A percentile compares a stretch with the other conserved stretches of the same genome.
Conservation (phyloP, 2,797 vertebrate species). For the Ambastaia sidthimunki region DNA sequence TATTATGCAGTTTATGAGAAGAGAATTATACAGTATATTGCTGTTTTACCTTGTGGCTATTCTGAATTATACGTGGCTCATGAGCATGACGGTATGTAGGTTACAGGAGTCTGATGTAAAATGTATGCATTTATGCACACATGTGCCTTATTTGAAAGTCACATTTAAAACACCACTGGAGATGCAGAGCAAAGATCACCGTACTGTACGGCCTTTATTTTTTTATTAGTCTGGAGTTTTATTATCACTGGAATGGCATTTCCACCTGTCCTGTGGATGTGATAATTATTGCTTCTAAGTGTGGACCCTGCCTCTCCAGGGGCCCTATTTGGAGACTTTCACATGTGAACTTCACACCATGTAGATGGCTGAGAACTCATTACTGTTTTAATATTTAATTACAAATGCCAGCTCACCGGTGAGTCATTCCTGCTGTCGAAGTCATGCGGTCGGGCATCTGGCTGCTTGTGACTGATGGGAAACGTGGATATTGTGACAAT, state of each 20-base stretch:
- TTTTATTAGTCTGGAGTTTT: conserved; percentile 47
- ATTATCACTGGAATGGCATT: conserved; percentile 56
- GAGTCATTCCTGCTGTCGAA: conserved; percentile 26
- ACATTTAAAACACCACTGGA: conserved; percentile 51
- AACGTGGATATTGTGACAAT: conserved; percentile 9
- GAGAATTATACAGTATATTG: conserved; percentile 77
- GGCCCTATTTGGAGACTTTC: conserved; percentile 75
- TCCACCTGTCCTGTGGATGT: conserved; percentile 49
- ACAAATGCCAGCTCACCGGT: conserved; percentile 57
- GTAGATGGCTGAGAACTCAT: conserved; percentile 76
- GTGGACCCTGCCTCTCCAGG: conserved; percentile 68
- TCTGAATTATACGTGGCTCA: neutral
- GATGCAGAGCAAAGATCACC: neutral
- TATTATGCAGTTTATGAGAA: conserved; percentile 79
- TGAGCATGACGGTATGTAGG: neutral
- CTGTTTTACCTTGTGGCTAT: neutral
- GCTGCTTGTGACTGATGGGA: conserved; percentile 40
- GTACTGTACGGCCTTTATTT: conserved; percentile 66
- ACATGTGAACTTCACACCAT: conserved; percentile 71
- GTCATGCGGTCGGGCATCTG: conserved; percentile 26
- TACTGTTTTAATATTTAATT: conserved; percentile 77
- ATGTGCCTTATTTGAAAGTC: conserved; percentile 65
- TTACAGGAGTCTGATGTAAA: neutral
- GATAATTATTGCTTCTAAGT: conserved; percentile 80
- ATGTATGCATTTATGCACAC: conserved; percentile 8